Percentiles rank a stretch among this genome's conserved stretches.
These are phyloP conservation scores for Silurus meridionalis DNA, from an alignment of 2,113 vertebrate genomes.

Conservation along the genomic window DNA sequence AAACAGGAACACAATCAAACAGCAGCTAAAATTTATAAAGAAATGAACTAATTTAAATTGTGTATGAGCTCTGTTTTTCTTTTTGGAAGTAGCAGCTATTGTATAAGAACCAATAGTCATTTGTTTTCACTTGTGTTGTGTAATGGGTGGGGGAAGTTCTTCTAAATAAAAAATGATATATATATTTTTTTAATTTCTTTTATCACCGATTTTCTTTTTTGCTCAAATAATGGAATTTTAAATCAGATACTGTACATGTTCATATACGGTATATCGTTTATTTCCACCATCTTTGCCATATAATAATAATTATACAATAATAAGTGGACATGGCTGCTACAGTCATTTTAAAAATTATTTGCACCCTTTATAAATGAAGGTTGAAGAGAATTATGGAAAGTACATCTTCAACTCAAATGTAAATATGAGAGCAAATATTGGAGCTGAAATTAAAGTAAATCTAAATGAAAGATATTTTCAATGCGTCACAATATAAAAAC, in stretches of 20 bases:
- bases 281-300: neutral
- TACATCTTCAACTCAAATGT: neutral
- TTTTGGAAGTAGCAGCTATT: neutral
- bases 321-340: neutral
- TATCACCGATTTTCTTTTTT: neutral
- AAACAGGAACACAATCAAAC: neutral
- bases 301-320: neutral
- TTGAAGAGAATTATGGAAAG: neutral
- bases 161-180: neutral
- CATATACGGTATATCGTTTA: neutral
- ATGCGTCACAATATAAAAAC: too few relatives aligned
- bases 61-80: neutral
- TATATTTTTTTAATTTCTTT: neutral
- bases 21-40: neutral
- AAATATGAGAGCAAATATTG: neutral
- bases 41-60: neutral
- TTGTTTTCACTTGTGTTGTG: neutral
- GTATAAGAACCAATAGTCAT: neutral
- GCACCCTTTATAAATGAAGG: neutral
- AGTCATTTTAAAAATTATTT: neutral
- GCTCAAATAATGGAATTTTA: neutral
- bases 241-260: neutral
- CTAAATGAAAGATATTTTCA: neutral
- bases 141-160: neutral
- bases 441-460: neutral